phyloP scores from a whole-genome alignment of 1,140 invertebrate species.

The Drosophila mojavensis region DNA sequence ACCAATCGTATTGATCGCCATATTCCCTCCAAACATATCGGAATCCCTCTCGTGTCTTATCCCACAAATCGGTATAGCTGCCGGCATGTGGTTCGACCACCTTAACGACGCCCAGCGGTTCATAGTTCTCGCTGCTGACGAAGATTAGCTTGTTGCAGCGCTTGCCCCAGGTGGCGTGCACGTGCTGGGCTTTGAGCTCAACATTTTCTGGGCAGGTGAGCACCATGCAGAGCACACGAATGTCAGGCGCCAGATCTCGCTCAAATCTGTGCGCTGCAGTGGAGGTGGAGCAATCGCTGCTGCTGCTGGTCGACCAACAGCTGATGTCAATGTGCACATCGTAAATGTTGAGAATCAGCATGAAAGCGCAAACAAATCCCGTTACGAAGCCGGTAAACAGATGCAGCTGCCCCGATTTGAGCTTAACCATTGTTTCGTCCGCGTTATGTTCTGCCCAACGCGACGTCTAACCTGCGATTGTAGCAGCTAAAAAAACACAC shows the following conservation, averaged over 20 bases:
- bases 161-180: slow-evolving; percentile 97
- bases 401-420: slow-evolving; percentile 47
- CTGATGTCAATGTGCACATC: slow-evolving; percentile 40
- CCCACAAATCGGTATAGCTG: slow-evolving; percentile 95
- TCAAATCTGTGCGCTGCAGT: background rate
- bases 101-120: slow-evolving; percentile 86
- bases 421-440: slow-evolving; percentile 18
- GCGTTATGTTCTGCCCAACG: slow-evolving; percentile 61
- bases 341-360: slow-evolving; percentile 52
- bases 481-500: slow-evolving; percentile 3
- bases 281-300: background rate
- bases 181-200: slow-evolving; percentile 92
- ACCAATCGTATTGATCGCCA: slow-evolving; percentile 93
- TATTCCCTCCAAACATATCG: slow-evolving; percentile 93
- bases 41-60: slow-evolving; percentile 96
- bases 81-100: slow-evolving; percentile 88
- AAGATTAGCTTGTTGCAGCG: slow-evolving; percentile 95
- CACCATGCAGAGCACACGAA: slow-evolving; percentile 96
- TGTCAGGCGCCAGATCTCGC: slow-evolving; percentile 79
- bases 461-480: slow-evolving; percentile 53
- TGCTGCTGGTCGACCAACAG: slow-evolving; percentile 14
- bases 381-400: slow-evolving; percentile 54
- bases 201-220: slow-evolving; percentile 96
- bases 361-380: slow-evolving; percentile 58
- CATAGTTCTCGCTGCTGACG: slow-evolving; percentile 90